These are phyloP conservation scores for Thunnus thynnus DNA, from an alignment of 2,113 vertebrate genomes.

Conservation along the genomic window DNA sequence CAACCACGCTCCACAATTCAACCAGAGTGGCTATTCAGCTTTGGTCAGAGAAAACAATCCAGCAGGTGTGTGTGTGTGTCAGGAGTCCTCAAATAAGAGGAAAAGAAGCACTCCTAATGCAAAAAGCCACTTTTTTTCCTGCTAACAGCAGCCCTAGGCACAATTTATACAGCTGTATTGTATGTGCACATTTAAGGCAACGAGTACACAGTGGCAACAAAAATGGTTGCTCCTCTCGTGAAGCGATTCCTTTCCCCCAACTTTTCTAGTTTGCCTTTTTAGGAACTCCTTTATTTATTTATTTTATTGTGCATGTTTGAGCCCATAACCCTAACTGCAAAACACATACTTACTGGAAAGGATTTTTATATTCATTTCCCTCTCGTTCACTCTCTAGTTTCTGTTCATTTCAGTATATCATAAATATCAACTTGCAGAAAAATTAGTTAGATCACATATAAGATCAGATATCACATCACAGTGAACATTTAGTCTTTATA, in stretches of 20 bases:
- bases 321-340: not conserved
- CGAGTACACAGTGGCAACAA: not conserved
- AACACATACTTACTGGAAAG: not conserved
- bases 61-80: conserved; percentile 58
- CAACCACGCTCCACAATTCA: conserved; percentile 77
- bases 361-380: not conserved
- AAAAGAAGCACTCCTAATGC: not conserved
- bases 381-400: too few species aligned
- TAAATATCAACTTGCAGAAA: not conserved
- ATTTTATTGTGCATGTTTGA: not conserved
- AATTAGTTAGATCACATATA: too few species aligned
- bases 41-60: conserved; percentile 58
- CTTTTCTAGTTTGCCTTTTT: too few species aligned
- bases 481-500: too few species aligned
- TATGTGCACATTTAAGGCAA: not conserved
- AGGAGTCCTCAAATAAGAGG: too few species aligned
- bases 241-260: too few species aligned
- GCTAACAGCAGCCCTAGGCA: not conserved
- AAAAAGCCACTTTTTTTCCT: too few species aligned
- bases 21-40: conserved; percentile 69
- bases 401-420: not conserved
- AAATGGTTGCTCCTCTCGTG: not conserved
- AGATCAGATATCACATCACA: too few species aligned
- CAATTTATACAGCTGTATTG: not conserved
- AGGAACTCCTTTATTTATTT: too few species aligned